Evolutionary conservation across 2,113 vertebrate species (phyloP), one percentile per base, ranked within the genome.

Genomic region (Myanophis thanlyinensis): DNA sequence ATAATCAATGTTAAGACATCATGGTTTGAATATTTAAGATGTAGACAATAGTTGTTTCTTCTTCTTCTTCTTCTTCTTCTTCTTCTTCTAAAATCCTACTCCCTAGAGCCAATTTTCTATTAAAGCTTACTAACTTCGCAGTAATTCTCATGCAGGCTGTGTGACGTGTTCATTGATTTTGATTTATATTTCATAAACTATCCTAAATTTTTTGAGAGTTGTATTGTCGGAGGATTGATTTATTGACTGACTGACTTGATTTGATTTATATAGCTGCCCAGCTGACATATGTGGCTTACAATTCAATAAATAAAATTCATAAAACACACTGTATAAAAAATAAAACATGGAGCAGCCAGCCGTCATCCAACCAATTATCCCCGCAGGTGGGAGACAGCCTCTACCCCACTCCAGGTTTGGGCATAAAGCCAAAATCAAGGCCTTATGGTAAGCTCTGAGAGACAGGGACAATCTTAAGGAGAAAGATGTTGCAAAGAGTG

Each of bases 21-120:
- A 18, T 96, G 94, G 97, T 93, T 90, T 97, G 96, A 97, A 96
- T 95, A 95, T 96, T 97, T 96, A 95, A 94, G 92, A 95, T 96
- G 92, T 91, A 96, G 95, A 87, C 90, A 94, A 94, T 94, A 96
- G 73, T 94, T 96, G 92, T 95, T 97, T 97, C 9, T 49, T 2
- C 0, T 85, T 25, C 40, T 46, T 91, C 95, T 12, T 0, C 59
- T 4, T 85, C 18, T 35, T 92, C 95, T 94, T 97, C 93, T 95
- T 97, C 97, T 94, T 97, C 93, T 95, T 97, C 97, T 97, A 97
- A 94, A 92, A 95, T 95, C 97, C 46, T 0, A 96, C 97, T 97
- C 95, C 93, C 95, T 95, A 88, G 84, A 96, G 96, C 96, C 96
- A 96, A 40, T 96, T 95, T 97, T 97, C 97, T 96, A 90, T 94